Evolutionary conservation across 2,113 vertebrate genomes (phyloP).

Genomic region (Melospiza melodia): DNA sequence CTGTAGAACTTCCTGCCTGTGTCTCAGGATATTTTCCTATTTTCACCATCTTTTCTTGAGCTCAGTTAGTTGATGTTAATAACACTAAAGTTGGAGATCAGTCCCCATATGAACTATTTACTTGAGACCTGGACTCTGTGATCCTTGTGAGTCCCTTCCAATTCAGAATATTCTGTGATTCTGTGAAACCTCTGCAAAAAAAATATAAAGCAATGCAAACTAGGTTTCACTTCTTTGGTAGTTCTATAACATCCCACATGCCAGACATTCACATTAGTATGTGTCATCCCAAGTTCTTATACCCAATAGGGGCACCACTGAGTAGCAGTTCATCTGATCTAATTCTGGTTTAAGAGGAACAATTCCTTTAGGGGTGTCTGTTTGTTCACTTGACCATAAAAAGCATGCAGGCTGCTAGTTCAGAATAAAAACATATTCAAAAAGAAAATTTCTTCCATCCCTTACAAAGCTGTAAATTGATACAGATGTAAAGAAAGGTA

Average conservation of each 20-base stretch:
- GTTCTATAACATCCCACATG: background rate
- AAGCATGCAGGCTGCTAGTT: background rate
- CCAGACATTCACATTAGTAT: background rate
- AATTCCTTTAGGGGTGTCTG: background rate
- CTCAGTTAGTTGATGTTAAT: background rate
- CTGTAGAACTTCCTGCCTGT: background rate
- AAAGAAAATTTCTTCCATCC: background rate
- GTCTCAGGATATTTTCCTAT: background rate
- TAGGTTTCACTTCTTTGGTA: background rate
- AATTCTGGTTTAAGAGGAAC: slow-evolving; percentile 24
- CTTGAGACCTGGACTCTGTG: background rate
- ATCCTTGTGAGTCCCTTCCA: background rate
- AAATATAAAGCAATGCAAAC: background rate
- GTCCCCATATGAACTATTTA: background rate
- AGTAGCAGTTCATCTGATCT: background rate
- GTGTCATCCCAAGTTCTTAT: background rate
- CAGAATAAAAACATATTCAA: background rate
- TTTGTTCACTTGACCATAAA: slow-evolving; percentile 19
- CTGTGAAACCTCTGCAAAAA: background rate
- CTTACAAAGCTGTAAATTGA: background rate
- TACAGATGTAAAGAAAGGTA: background rate
- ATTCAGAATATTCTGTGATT: background rate
- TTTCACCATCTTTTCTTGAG: background rate
- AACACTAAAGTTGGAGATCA: background rate
- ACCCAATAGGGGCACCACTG: background rate